Evolutionary conservation across 1,140 invertebrate genomes (phyloP), one percentile per base, ranked within the genome.

Genomic region (Gerris buenoi): DNA sequence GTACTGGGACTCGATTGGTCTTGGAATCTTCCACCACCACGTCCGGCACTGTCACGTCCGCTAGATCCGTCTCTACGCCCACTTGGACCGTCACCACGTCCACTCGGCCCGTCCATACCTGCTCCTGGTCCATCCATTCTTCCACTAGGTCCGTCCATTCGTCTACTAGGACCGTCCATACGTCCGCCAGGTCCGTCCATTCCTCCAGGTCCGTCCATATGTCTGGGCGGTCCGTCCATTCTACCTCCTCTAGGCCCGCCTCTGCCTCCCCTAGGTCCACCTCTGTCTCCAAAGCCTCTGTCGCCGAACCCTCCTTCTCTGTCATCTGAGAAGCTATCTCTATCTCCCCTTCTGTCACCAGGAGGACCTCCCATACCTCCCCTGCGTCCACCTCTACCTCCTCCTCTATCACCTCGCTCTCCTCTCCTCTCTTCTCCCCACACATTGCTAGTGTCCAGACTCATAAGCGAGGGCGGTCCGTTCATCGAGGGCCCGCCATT

Each of bases 261-360:
- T n/a, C 64, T 25, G 5, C 58, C 58, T 14, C 58, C 58, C 15
- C 57, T 25, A 26, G 25, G 25, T 25, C 65, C 57, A 25, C 65
- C 57, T 15, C 22, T 25, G 27, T 29, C 67, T 26, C 67, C 67
- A 65, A 29, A 63, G 18, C 60, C 62, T 58, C 65, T 57, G 13
- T 60, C 15, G 3, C 23, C 15, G 22, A 60, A 60, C 10, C 58
- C 58, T 60, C 58, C 22, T 14, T 60, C 22, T 13, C 58, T 25
- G 23, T 25, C 23, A 60, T 60, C 58, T 14, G 3, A 14, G 22
- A 60, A 60, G 3, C 22, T 5, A 13, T 25, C 23, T 60, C 58
- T 60, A 25, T 60, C 58, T 22, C 23, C 58, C n/a, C 46, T 56
- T 60, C 58, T 60, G 5, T 60, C 23, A 13, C 58, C 58, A 60